Conservation (phyloP, 1,140 invertebrate species). For the Drosophila lacertosa region DNA sequence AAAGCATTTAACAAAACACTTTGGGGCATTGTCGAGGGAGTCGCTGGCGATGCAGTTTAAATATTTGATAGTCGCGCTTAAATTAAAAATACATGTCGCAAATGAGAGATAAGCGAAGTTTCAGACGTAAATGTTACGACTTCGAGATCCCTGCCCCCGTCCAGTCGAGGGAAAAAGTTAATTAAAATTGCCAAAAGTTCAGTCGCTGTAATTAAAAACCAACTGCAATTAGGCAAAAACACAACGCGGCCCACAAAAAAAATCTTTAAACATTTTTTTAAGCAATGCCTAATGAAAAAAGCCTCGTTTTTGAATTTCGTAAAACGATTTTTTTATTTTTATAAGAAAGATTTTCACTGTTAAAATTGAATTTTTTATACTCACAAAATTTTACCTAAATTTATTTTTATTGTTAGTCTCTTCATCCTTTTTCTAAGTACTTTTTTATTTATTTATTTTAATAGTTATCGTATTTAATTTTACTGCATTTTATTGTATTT, state of each 20-base stretch:
- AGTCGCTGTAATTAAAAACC: conserved; percentile 53
- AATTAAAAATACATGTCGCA: conserved; percentile 66
- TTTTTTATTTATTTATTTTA: not conserved
- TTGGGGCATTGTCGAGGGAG: conserved; percentile 51
- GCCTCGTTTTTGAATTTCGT: conserved; percentile 5
- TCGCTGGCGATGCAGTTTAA: conserved; percentile 46
- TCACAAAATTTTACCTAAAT: not conserved
- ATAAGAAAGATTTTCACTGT: not conserved
- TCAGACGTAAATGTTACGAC: conserved; percentile 4
- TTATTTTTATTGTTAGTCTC: not conserved
- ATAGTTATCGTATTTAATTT: conserved; percentile 40
- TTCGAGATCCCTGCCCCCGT: conserved; percentile 6
- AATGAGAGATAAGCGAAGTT: conserved; percentile 62
- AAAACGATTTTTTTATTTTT: conserved; percentile 5
- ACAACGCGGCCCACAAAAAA: conserved; percentile 10
- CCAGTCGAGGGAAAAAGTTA: conserved; percentile 45
- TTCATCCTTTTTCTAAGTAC: too few species aligned
- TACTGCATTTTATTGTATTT: conserved; percentile 9
- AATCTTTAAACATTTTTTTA: conserved; percentile 7
- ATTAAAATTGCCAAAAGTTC: conserved; percentile 55
- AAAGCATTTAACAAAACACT: conserved; percentile 57
- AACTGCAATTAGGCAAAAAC: conserved; percentile 53
- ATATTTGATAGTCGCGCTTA: conserved; percentile 58
- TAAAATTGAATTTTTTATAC: not conserved
- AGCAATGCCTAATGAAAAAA: conserved; percentile 2